A percentile compares a stretch with the other conserved stretches of the same genome.
These are phyloP conservation scores for Ochotona curzoniae DNA, from an alignment of 2,113 vertebrate species.

Conservation along the genomic window DNA sequence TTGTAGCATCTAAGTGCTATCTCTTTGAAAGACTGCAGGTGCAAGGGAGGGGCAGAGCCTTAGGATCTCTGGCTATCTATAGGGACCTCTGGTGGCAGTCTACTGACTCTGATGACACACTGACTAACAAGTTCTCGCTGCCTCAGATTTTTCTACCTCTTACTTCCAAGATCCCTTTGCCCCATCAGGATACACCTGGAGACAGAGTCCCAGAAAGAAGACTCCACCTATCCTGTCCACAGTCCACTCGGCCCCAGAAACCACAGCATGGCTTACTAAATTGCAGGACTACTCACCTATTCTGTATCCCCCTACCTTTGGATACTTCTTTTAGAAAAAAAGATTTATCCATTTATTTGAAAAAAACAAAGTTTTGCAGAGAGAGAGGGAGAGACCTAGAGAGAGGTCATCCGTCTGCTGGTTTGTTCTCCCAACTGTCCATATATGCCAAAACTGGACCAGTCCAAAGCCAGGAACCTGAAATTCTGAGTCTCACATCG, in stretches of 20 bases:
- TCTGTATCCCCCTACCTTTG: not conserved
- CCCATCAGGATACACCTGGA: not conserved
- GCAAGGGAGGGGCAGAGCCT: not conserved
- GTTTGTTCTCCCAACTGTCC: too few species aligned
- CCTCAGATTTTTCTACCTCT: conserved; percentile 38
- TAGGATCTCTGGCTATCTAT: not conserved
- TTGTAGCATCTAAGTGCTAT: not conserved
- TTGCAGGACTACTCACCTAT: not conserved
- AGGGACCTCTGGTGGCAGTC: not conserved
- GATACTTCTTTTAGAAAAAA: too few species aligned
- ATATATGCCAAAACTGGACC: too few species aligned
- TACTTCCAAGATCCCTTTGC: not conserved
- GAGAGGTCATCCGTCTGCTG: too few species aligned
- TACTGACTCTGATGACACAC: not conserved
- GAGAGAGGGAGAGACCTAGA: too few species aligned
- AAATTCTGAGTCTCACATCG: too few species aligned
- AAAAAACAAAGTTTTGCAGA: too few species aligned
- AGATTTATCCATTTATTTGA: too few species aligned
- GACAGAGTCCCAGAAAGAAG: not conserved
- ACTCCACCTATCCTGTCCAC: not conserved
- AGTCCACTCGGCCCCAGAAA: not conserved
- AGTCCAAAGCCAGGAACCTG: too few species aligned
- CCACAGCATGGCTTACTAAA: not conserved
- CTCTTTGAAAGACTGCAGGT: not conserved
- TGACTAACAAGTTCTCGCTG: not conserved